Percentiles rank a stretch among this genome's conserved stretches.
These are phyloP conservation scores for Thymallus thymallus DNA, from an alignment of 2,113 vertebrate species.

Conservation along the genomic window DNA sequence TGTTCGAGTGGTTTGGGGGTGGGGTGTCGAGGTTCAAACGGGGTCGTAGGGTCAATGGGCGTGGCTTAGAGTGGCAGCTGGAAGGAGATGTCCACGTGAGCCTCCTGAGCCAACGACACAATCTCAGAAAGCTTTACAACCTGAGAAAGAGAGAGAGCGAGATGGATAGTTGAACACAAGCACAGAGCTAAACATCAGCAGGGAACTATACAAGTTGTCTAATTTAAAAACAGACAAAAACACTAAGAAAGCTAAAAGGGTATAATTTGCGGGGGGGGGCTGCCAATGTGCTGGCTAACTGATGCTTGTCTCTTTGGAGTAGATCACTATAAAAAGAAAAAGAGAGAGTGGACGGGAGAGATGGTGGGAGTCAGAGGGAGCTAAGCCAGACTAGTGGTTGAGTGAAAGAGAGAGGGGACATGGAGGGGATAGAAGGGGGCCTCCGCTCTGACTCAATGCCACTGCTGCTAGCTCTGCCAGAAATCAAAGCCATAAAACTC, in stretches of 20 bases:
- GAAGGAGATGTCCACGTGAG: slow-evolving; percentile 97
- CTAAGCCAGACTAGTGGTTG: neutral
- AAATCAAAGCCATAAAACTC: neutral
- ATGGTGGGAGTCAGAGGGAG: neutral
- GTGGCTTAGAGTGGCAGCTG: slow-evolving; percentile 88
- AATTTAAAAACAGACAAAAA: neutral
- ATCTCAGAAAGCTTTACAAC: slow-evolving; percentile 98
- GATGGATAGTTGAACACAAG: neutral
- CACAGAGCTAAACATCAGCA: neutral
- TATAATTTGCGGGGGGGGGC: neutral
- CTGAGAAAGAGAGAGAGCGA: slow-evolving; percentile 56
- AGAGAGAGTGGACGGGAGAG: neutral
- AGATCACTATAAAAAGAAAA: neutral
- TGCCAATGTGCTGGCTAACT: neutral
- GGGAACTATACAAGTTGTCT: neutral
- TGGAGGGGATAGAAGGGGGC: neutral
- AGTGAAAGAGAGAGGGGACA: neutral
- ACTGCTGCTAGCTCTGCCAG: neutral
- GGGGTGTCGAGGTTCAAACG: neutral
- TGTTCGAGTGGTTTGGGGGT: slow-evolving; percentile 5
- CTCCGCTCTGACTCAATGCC: neutral
- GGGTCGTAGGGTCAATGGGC: neutral
- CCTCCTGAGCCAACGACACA: slow-evolving; percentile 90
- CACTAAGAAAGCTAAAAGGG: neutral
- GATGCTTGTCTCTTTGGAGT: neutral